Conservation (phyloP, 2,888 invertebrate species). For the Esperia sulphurella region DNA sequence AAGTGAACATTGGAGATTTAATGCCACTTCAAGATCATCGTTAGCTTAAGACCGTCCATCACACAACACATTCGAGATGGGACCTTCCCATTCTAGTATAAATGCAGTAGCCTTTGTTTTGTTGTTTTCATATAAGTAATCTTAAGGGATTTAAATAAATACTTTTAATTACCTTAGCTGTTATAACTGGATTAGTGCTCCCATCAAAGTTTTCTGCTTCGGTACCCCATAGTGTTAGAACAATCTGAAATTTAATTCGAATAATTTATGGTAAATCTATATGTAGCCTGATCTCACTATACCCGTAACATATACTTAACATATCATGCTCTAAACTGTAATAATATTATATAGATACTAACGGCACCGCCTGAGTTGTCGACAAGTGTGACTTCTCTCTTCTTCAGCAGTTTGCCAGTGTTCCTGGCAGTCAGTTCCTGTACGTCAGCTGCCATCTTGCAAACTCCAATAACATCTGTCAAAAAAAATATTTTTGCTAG, state of each 20-base stretch:
- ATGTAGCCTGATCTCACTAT: too few relatives aligned
- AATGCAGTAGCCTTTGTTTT: too few relatives aligned
- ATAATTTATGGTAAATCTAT: too few relatives aligned
- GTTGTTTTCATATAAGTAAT: too few relatives aligned
- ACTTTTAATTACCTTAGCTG: slow-evolving; percentile 82
- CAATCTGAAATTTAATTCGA: slow-evolving; percentile 67
- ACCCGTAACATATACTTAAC: too few relatives aligned
- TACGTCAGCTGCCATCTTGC: slow-evolving; percentile 85
- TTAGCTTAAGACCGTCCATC: too few relatives aligned
- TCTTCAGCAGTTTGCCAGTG: slow-evolving; percentile 91
- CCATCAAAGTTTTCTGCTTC: slow-evolving; percentile 93
- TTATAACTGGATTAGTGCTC: slow-evolving; percentile 87
- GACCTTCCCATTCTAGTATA: too few relatives aligned
- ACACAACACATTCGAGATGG: too few relatives aligned
- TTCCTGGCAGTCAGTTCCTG: slow-evolving; percentile 85
- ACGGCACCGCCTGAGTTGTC: slow-evolving; percentile 88
- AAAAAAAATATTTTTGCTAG: slow-evolving; percentile 11
- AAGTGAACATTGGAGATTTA: too few relatives aligned
- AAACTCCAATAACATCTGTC: slow-evolving; percentile 93
- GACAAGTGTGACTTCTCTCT: slow-evolving; percentile 92
- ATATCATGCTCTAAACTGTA: too few relatives aligned
- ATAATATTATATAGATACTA: slow-evolving; percentile 20
- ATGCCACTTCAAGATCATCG: too few relatives aligned
- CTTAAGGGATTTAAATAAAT: too few relatives aligned
- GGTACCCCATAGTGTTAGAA: slow-evolving; percentile 94